These are phyloP conservation scores for Pitangus sulphuratus DNA, from an alignment of 2,797 vertebrate genomes.

Conservation along the genomic window DNA sequence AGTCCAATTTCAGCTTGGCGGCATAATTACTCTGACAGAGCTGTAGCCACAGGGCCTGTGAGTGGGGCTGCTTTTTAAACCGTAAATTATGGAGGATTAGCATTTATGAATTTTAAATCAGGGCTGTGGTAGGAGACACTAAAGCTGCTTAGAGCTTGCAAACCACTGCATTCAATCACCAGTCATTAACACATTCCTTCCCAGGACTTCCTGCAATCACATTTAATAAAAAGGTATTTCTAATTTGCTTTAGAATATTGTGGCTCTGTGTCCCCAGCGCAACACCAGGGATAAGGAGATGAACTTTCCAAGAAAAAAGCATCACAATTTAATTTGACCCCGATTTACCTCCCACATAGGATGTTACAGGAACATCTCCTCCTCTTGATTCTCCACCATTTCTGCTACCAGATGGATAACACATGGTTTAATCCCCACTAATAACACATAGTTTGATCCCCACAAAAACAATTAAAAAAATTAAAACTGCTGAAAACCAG, in stretches of 20 bases:
- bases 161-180: slow-evolving; percentile 91
- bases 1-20: slow-evolving; percentile 98
- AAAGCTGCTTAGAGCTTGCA: slow-evolving; percentile 99
- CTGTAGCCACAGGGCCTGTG: slow-evolving; percentile 99
- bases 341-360: neutral
- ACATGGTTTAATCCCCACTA: neutral
- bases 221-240: slow-evolving; percentile 31
- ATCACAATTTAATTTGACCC: slow-evolving; percentile 11
- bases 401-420: neutral
- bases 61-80: slow-evolving; percentile 99
- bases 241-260: slow-evolving; percentile 11
- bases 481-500: slow-evolving; percentile 28
- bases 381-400: neutral
- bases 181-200: slow-evolving; percentile 87
- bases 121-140: slow-evolving; percentile 98
- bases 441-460: neutral
- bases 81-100: slow-evolving; percentile 99
- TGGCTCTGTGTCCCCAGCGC: neutral
- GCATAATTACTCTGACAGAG: slow-evolving; percentile 99
- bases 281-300: neutral
- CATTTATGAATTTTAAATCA: slow-evolving; percentile 99
- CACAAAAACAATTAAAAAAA: slow-evolving; percentile 17
- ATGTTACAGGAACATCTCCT: neutral
- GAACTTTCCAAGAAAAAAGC: neutral
- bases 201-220: slow-evolving; percentile 54